These are phyloP conservation scores for Sussaba pulchella DNA, from an alignment of 2,888 invertebrate species.

Conservation along the genomic window DNA sequence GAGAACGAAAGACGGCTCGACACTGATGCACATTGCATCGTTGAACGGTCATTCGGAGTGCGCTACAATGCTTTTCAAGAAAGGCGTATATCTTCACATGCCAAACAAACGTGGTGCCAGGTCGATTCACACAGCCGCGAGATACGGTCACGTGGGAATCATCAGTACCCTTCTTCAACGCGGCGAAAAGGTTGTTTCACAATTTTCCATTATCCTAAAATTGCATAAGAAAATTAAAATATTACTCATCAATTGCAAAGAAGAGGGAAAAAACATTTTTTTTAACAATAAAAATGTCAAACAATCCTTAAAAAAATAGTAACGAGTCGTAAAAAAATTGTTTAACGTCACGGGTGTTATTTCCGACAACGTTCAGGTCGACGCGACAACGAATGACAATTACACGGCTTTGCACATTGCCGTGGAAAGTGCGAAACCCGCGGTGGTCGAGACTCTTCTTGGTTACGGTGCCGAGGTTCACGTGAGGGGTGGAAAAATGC, in stretches of 20 bases:
- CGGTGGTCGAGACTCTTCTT: constrained; percentile 97
- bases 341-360: too few species aligned
- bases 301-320: too few species aligned
- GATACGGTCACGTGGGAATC: constrained; percentile 98
- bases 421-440: constrained; percentile 96
- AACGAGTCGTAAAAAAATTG: too few species aligned
- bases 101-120: constrained; percentile 99
- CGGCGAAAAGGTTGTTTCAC: constrained; percentile 93
- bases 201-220: neutral
- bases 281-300: too few species aligned
- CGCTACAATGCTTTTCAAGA: constrained; percentile 98
- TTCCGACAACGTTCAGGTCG: constrained; percentile 74
- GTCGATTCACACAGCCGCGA: constrained; percentile 98
- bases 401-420: constrained; percentile 99
- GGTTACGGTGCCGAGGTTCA: constrained; percentile 99
- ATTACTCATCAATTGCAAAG: too few species aligned
- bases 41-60: constrained; percentile 99
- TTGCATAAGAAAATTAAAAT: constrained; percentile 11
- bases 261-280: too few species aligned
- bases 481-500: constrained; percentile 94
- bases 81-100: constrained; percentile 99
- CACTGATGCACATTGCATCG: constrained; percentile 99
- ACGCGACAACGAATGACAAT: constrained; percentile 88
- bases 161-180: constrained; percentile 97
- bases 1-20: constrained; percentile 98